Evolutionary conservation across 2,888 invertebrate species (phyloP).

Genomic region (Harpagoxenus sublaevis): DNA sequence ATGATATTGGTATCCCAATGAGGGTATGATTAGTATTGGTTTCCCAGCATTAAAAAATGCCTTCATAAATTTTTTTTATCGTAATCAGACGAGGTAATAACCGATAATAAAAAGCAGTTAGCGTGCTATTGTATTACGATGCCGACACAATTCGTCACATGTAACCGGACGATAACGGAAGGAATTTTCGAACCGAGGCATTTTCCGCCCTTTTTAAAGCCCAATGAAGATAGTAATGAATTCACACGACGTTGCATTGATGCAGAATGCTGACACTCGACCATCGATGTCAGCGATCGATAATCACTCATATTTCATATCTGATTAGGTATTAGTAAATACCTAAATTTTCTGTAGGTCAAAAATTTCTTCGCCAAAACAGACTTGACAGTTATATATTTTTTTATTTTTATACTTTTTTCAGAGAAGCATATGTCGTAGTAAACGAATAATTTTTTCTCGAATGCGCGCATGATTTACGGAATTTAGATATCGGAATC

Average conservation of each 20-base stretch:
- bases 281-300: too few relatives aligned
- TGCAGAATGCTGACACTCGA: background rate
- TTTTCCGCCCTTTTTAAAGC: background rate
- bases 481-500: background rate
- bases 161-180: background rate
- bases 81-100: slow-evolving; percentile 9
- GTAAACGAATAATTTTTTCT: background rate
- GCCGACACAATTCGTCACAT: background rate
- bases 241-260: background rate
- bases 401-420: background rate
- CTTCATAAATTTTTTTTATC: slow-evolving; percentile 7
- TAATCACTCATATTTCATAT: background rate
- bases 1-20: background rate
- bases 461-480: background rate
- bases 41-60: slow-evolving; percentile 3
- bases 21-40: background rate
- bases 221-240: background rate
- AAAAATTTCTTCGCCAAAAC: background rate
- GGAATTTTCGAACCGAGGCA: background rate
- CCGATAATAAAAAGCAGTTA: slow-evolving; percentile 24
- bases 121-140: too few relatives aligned
- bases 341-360: background rate
- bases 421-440: too few relatives aligned
- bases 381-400: background rate
- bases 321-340: background rate